Evolutionary conservation across 2,797 vertebrate species (phyloP), one percentile per base, ranked within the genome.

Genomic region (Harpagifer antarcticus): DNA sequence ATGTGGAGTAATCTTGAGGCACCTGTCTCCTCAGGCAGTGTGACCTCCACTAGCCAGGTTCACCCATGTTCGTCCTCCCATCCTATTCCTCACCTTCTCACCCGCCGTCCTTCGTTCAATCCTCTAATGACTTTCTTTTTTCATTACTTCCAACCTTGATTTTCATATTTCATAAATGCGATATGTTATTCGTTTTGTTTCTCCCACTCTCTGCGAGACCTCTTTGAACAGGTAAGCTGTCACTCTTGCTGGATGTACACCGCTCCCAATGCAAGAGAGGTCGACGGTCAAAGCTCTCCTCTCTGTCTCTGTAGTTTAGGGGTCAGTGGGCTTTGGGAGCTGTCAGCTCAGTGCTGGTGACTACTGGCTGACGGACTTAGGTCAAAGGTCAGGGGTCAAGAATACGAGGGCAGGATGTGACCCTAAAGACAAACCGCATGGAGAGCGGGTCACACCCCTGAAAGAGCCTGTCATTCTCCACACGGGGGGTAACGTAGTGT

Each of bases 251-350:
- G 68, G 44, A 44, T 13, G 17, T 42, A 69, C 64, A 53, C 70
- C 0, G 69, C 27, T 47, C 77, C 72, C 61, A 54, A 62, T 83
- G 68, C 53, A 66, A 50, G 67, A 76, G 79, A 88, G 81, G 89
- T 84, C 61, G 52, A 14, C 49, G 47, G 75, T 84, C 79, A 82
- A 49, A 71, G 61, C 74, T 86, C 70, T 31, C 17, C 61, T 61
- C 33, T 37, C 60, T 15, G 8, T 55, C 78, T 60, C 77, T 74
- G 65, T 70, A 67, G 37, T 83, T 84, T 88, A 72, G 86, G 89
- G 92, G 92, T 93, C 90, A 93, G 86, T 90, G 87, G 91, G 88
- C 91, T 91, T 88, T 87, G 91, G 91, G 91, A 93, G 90, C 93
- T 93, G 92, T 94, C 93, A 93, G 78, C 88, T 79, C 84, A 67